phyloP scores from a whole-genome alignment of 2,113 vertebrate species.

The Pelobates fuscus region DNA sequence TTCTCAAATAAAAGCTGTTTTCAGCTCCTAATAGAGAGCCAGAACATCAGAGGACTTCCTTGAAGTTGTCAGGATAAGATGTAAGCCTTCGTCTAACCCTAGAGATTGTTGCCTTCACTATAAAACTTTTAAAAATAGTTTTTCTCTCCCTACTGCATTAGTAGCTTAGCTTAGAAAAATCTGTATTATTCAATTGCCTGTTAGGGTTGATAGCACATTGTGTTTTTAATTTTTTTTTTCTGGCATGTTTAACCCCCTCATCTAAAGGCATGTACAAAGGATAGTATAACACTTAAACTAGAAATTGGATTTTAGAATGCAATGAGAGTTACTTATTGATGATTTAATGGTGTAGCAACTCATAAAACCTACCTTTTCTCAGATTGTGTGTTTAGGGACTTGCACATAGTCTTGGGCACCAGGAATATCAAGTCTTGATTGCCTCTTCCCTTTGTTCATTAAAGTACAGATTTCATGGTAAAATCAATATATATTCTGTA shows the following conservation, averaged over 20 bases:
- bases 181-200: not conserved
- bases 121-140: not conserved
- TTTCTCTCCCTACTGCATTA: not conserved
- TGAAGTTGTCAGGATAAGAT: not conserved
- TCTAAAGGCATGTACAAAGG: not conserved
- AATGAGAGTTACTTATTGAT: not conserved
- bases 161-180: not conserved
- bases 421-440: no score
- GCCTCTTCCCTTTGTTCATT: no score
- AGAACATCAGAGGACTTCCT: not conserved
- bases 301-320: not conserved
- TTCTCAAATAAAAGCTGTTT: not conserved
- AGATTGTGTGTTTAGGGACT: no score
- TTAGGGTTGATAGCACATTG: no score
- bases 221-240: not conserved
- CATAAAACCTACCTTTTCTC: no score
- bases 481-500: no score
- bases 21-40: not conserved
- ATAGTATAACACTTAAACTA: not conserved
- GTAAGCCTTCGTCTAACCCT: not conserved
- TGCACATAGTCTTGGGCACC: no score
- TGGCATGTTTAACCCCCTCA: not conserved
- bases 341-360: not conserved
- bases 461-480: no score
- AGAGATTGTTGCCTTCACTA: not conserved